Evolutionary conservation across 92 coral and sea anemone genomes (phyloP), one percentile per base, ranked within the genome.

Genomic region (Zoanthus sansibaricus): DNA sequence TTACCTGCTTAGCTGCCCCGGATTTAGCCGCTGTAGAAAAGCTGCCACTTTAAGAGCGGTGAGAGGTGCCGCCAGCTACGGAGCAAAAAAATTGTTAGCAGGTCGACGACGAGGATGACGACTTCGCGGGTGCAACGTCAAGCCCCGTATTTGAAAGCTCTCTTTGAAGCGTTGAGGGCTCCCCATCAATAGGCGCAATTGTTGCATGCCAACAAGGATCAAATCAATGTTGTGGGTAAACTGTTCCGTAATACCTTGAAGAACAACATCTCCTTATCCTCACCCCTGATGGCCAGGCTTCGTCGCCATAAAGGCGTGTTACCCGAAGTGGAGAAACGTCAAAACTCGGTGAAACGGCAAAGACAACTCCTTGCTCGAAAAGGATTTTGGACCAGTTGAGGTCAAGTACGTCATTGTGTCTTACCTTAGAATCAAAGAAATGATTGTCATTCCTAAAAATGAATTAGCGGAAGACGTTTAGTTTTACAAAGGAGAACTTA

Each of bases 321-420:
- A 46, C 86, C 55, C 44, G 83, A 86, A 15, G 86, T 76, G 75
- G 89, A 76, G 42, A 86, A 86, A 86, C 83, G 89, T 1, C 58
- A 71, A 30, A 49, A 86, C 47, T 86, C 89, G 17, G 12, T 55
- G 86, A 86, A 86, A 61, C 72, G 75, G 12, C 74, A 76, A 4
- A 86, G 86, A 1, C 72, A 25, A 0, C 76, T 86, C 45, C 9
- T 75, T 20, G 45, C 74, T 56, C 86, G 76, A 76, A 3, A 9
- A 72, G 84, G 86, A 0, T 76, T 86, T 37, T 77, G 89, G 89
- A 58, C 74, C 42, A 37, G 42, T 37, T 37, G 0, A 37, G 42
- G 42, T 37, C 42, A 37, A 37, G 42, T 37, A 4, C 1, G 4
- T 37, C 42, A 37, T 37, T 37, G 42, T 37, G 61, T 75, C 76